Base-by-base conservation (phyloP, 2,888 invertebrate genomes). In the Gibbula magus region DNA sequence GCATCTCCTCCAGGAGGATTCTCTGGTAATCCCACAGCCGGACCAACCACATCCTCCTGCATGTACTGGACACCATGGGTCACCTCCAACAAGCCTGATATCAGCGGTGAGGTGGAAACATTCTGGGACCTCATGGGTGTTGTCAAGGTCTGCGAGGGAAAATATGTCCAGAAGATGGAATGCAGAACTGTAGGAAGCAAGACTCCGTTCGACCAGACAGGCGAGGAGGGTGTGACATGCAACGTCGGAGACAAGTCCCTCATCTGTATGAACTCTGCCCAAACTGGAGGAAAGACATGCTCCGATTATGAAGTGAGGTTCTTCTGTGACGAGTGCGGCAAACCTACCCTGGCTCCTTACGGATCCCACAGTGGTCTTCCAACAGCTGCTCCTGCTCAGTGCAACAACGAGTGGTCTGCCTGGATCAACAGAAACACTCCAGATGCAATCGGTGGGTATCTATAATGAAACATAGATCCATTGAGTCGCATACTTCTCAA, bases 271-370 rank as follows among this genome's bases (percentile, higher is more conserved):
- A 83, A 86, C 78, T 79, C 75, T 10, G 83, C 86, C 35, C 86
- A 88, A 70, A 75, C 75, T 4, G 80, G 78, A 32, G 82, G 79
- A 0, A 78, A 83, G 32, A 61, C 82, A 22, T 91, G 91, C 81
- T 81, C 86, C 25, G 90, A 92, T 81, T 92, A 92, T 83, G 91
- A 92, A 88, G 88, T 92, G 22, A 80, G 91, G 51, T 90, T 91
- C 75, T 88, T 87, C 52, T 92, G 92, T 82, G 93, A 94, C 45
- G 80, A 83, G 13, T 86, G 86, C 61, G 29, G 61, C 0, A 61
- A 77, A n/a, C 75, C 79, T 16, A 80, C 84, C 8, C 4, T 66
- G 18, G n/a, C 54, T 2, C 80, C 82, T n/a, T 25, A 61, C 16
- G 25, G 1, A 79, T 51, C 82, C 22, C 29, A 75, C 1, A 61